Conservation (phyloP, 2,113 vertebrate species). For the Bufo bufo region DNA sequence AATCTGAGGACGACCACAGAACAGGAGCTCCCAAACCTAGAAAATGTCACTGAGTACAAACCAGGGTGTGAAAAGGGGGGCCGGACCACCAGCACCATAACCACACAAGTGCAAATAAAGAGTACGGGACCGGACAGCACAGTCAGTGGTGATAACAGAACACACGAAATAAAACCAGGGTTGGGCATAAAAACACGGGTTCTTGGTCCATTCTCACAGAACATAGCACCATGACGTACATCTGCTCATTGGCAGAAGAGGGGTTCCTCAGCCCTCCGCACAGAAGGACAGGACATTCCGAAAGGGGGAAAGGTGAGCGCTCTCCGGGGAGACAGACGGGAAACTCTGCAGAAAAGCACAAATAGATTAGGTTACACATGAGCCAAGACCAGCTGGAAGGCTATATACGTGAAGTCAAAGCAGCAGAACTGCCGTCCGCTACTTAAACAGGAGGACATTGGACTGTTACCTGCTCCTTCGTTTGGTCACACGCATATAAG, state of each 20-base stretch:
- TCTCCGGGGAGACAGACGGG: constrained; percentile 23
- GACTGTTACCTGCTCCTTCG: constrained; percentile 31
- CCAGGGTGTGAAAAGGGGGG: neutral
- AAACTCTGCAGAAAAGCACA: constrained; percentile 59
- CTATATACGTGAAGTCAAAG: neutral
- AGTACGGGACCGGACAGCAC: neutral
- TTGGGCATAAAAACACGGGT: neutral
- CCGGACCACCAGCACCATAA: neutral
- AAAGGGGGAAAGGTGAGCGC: constrained; percentile 8
- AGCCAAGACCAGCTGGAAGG: neutral
- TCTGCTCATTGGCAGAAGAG: neutral
- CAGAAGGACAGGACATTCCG: constrained; percentile 61
- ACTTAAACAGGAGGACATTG: too few relatives aligned
- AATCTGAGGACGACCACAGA: neutral
- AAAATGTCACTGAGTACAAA: constrained; percentile 9
- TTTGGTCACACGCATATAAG: constrained; percentile 28
- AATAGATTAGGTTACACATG: neutral
- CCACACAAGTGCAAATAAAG: constrained; percentile 7
- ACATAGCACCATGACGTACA: neutral
- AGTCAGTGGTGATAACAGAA: neutral
- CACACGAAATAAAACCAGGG: neutral
- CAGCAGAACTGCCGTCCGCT: too few relatives aligned
- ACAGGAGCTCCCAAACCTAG: neutral
- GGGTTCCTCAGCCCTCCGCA: constrained; percentile 55
- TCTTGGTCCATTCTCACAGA: constrained; percentile 12